Conservation (phyloP, 2,113 vertebrate genomes). For the Marmota flaviventris region DNA sequence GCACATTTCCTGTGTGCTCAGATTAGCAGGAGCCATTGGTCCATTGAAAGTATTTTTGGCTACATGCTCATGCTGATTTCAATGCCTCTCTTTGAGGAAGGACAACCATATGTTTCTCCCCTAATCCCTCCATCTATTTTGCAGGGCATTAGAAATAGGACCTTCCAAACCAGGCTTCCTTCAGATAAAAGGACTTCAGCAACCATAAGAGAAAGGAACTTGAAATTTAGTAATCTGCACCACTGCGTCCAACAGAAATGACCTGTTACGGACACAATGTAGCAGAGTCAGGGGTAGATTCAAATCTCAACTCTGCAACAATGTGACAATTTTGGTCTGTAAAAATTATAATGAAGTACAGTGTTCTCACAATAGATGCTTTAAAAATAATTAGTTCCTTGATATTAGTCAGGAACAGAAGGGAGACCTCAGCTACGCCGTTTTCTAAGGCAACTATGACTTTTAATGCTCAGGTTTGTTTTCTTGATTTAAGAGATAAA, state of each 20-base stretch:
- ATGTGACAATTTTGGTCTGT: not conserved
- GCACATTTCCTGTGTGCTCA: constrained; percentile 58
- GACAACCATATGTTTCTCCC: not conserved
- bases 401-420: not conserved
- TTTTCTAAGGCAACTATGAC: not conserved
- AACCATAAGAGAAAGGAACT: not conserved
- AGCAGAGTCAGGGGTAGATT: not conserved
- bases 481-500: not conserved
- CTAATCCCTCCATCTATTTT: not conserved
- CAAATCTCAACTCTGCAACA: not conserved
- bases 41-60: constrained; percentile 55
- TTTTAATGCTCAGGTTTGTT: not conserved
- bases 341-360: not conserved
- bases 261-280: not conserved
- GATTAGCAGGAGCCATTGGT: constrained; percentile 36
- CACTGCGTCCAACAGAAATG: not conserved
- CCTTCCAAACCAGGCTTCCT: not conserved
- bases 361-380: not conserved
- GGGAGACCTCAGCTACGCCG: not conserved
- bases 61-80: constrained; percentile 38
- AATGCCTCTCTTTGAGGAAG: not conserved
- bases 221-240: not conserved
- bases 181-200: not conserved
- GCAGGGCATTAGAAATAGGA: not conserved
- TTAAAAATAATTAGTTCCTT: not conserved